These are phyloP conservation scores for Vipera ursinii DNA, from an alignment of 2,797 vertebrate species.

Conservation along the genomic window DNA sequence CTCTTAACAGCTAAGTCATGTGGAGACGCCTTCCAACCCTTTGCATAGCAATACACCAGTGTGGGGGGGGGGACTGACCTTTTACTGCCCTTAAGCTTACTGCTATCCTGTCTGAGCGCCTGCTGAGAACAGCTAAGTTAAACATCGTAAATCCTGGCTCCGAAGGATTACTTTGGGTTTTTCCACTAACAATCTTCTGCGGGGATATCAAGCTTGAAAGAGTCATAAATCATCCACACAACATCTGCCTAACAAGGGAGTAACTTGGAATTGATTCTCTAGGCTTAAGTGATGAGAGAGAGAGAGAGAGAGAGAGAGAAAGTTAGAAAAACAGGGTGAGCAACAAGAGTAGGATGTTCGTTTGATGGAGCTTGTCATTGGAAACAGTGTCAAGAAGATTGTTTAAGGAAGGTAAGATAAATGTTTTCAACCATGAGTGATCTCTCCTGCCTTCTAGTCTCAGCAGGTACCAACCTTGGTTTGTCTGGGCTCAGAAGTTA, in stretches of 20 bases:
- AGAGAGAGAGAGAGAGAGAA: background rate
- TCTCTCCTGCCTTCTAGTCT: background rate
- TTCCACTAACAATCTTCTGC: slow-evolving; percentile 66
- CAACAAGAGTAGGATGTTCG: background rate
- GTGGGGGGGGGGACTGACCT: slow-evolving; percentile 63
- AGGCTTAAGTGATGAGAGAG: slow-evolving; percentile 24
- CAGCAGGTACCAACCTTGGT: background rate
- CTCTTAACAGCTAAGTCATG: slow-evolving; percentile 51
- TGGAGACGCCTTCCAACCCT: slow-evolving; percentile 44
- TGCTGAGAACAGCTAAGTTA: slow-evolving; percentile 62
- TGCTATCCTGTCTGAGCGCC: slow-evolving; percentile 53
- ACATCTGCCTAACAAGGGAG: slow-evolving; percentile 64
- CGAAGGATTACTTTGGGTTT: slow-evolving; percentile 69
- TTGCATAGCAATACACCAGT: slow-evolving; percentile 63
- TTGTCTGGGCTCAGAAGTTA: background rate
- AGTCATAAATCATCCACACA: slow-evolving; percentile 67
- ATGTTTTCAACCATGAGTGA: background rate
- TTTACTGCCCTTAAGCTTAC: slow-evolving; percentile 56
- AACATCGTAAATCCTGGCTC: slow-evolving; percentile 65
- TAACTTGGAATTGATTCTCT: slow-evolving; percentile 60
- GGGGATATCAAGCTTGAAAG: slow-evolving; percentile 62
- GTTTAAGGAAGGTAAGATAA: background rate
- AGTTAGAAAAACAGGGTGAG: background rate
- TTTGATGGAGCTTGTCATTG: background rate
- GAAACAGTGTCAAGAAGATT: background rate